Evolutionary conservation across 2,113 vertebrate species (phyloP).

Genomic region (Corythoichthys intestinalis): DNA sequence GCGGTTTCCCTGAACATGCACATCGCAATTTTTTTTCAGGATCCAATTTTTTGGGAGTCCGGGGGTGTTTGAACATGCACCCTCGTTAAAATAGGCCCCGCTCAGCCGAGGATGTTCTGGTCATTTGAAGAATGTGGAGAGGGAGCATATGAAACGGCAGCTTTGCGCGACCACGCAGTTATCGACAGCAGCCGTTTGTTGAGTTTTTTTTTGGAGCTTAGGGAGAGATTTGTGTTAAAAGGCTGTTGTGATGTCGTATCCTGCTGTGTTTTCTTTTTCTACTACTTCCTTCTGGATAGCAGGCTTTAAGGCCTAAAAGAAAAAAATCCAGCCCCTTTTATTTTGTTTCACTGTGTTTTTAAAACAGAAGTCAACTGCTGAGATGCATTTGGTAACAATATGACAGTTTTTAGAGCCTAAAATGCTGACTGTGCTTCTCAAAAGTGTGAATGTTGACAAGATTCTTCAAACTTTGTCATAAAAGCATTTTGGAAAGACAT

Average conservation of each 20-base stretch:
- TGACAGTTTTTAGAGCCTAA: not conserved
- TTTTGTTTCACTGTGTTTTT: not conserved
- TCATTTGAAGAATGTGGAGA: conserved; percentile 62
- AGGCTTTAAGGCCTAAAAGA: not conserved
- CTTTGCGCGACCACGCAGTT: conserved; percentile 66
- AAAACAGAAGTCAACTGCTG: not conserved
- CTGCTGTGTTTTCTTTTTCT: conserved; percentile 3
- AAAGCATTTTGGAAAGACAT: not conserved
- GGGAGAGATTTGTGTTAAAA: conserved; percentile 42
- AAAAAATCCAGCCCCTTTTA: not conserved
- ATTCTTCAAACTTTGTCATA: not conserved
- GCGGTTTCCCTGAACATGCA: conserved; percentile 35
- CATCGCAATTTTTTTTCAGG: conserved; percentile 34
- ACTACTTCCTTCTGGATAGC: not conserved
- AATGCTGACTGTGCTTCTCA: not conserved
- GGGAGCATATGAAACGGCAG: conserved; percentile 64
- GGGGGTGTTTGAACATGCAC: conserved; percentile 15
- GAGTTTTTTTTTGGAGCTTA: conserved; percentile 60
- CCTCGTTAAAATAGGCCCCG: conserved; percentile 61
- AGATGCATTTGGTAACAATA: not conserved
- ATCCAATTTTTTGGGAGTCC: conserved; percentile 34
- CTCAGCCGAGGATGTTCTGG: conserved; percentile 66
- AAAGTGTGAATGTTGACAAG: not conserved
- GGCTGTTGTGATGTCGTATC: conserved; percentile 24
- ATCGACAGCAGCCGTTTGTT: conserved; percentile 71